A percentile compares a stretch with the other conserved stretches of the same genome.
Conservation (phyloP, 2,888 invertebrate species). For the Brachypterus glaber region DNA sequence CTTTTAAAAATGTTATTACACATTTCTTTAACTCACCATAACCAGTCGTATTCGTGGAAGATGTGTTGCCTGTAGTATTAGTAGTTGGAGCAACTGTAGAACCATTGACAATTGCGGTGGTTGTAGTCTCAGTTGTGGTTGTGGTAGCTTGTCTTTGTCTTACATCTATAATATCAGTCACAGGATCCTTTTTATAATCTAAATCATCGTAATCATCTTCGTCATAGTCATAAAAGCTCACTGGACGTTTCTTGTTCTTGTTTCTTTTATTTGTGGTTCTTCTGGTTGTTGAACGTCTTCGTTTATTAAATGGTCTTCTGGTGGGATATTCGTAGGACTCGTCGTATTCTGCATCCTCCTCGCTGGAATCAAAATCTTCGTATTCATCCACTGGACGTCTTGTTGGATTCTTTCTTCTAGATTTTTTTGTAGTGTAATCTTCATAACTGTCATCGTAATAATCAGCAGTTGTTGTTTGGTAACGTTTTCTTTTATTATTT, state of each 20-base stretch:
- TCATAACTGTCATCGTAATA: slow-evolving; percentile 28
- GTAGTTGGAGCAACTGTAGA: slow-evolving; percentile 38
- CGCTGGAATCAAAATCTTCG: slow-evolving; percentile 17
- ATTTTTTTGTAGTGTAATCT: slow-evolving; percentile 20
- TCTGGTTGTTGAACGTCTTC: slow-evolving; percentile 18
- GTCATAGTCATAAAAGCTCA: slow-evolving; percentile 16
- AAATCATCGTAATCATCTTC: slow-evolving; percentile 15
- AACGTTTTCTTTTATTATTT: slow-evolving; percentile 15
- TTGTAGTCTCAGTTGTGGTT: slow-evolving; percentile 17
- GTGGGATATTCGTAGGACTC: slow-evolving; percentile 23
- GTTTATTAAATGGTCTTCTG: slow-evolving; percentile 18
- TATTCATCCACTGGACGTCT: slow-evolving; percentile 22
- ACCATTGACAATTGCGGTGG: slow-evolving; percentile 14
- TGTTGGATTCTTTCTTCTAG: slow-evolving; percentile 16
- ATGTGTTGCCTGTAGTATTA: slow-evolving; percentile 23
- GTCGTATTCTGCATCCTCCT: slow-evolving; percentile 21
- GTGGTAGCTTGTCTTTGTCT: slow-evolving; percentile 16
- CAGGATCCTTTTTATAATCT: slow-evolving; percentile 13
- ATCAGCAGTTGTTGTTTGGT: slow-evolving; percentile 17
- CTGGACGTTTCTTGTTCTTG: slow-evolving; percentile 15
- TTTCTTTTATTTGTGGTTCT: slow-evolving; percentile 18
- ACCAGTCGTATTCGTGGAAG: slow-evolving; percentile 18
- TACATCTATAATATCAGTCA: slow-evolving; percentile 16
- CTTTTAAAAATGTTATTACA: slow-evolving; percentile 2
- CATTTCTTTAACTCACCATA: slow-evolving; percentile 19